Conservation (phyloP, 2,888 invertebrate species). For the Macrophya annulata region DNA sequence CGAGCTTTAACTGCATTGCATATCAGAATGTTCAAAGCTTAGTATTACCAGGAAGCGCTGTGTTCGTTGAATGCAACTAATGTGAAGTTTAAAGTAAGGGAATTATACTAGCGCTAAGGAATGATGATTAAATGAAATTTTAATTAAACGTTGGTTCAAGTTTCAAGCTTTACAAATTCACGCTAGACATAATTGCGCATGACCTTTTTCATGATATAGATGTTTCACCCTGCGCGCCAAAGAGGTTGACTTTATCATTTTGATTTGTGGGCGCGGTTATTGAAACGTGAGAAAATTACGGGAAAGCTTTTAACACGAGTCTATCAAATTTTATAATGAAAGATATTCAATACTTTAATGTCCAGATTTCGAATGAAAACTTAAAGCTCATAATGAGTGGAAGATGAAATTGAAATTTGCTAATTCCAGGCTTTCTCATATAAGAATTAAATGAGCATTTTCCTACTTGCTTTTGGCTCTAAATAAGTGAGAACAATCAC, state of each 20-base stretch:
- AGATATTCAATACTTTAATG: background rate
- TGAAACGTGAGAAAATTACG: background rate
- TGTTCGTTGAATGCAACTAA: slow-evolving; percentile 8
- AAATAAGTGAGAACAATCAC: background rate
- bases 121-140: slow-evolving; percentile 25
- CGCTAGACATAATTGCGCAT: background rate
- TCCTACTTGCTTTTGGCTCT: background rate
- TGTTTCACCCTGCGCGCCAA: background rate
- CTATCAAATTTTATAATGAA: background rate
- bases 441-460: background rate
- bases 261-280: slow-evolving; percentile 1
- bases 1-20: background rate
- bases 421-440: background rate
- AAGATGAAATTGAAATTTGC: background rate
- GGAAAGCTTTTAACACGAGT: background rate
- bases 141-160: background rate
- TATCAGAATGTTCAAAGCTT: background rate
- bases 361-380: background rate
- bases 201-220: background rate
- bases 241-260: background rate
- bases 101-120: background rate
- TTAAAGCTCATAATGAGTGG: background rate
- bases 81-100: slow-evolving; percentile 8
- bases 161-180: background rate
- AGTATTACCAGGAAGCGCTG: background rate